These are phyloP conservation scores for Apotomis turbidana DNA, from an alignment of 2,888 invertebrate genomes.

Conservation along the genomic window DNA sequence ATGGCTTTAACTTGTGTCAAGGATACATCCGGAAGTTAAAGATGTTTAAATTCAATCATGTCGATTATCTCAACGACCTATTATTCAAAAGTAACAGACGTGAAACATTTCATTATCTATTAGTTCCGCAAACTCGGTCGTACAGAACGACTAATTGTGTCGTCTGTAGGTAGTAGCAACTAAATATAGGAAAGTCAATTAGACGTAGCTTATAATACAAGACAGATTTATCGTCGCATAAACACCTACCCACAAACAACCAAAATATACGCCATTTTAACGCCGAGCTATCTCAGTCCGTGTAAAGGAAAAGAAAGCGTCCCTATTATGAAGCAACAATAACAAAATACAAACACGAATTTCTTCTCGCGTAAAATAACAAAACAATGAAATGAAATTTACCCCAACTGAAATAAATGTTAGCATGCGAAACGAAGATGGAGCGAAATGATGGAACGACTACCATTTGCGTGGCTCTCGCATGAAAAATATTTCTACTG, in stretches of 20 bases:
- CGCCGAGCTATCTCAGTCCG: slow-evolving; percentile 21
- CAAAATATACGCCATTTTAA: slow-evolving; percentile 12
- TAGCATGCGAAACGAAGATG: slow-evolving; percentile 69
- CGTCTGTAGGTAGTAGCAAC: not conserved
- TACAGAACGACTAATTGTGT: not conserved
- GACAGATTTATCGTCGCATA: not conserved
- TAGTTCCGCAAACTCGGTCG: not conserved
- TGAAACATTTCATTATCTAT: slow-evolving; percentile 5
- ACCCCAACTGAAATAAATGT: slow-evolving; percentile 63
- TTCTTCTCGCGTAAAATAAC: slow-evolving; percentile 51
- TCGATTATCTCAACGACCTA: not conserved
- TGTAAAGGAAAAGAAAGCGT: slow-evolving; percentile 30
- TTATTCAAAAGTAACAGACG: slow-evolving; percentile 1
- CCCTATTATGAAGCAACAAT: slow-evolving; percentile 48
- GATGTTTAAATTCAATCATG: too few species aligned
- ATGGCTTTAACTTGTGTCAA: too few species aligned
- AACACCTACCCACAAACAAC: slow-evolving; percentile 4
- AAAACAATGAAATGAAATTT: slow-evolving; percentile 64
- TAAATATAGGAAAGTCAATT: slow-evolving; percentile 6
- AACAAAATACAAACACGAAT: slow-evolving; percentile 50
- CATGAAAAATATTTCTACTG: slow-evolving; percentile 73
- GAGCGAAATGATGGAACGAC: slow-evolving; percentile 67
- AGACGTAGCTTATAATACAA: not conserved
- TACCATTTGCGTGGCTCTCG: slow-evolving; percentile 68
- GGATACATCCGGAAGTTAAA: too few species aligned